Evolutionary conservation across 2,888 invertebrate species (phyloP), one percentile per base, ranked within the genome.

Genomic region (Rhingia rostrata): DNA sequence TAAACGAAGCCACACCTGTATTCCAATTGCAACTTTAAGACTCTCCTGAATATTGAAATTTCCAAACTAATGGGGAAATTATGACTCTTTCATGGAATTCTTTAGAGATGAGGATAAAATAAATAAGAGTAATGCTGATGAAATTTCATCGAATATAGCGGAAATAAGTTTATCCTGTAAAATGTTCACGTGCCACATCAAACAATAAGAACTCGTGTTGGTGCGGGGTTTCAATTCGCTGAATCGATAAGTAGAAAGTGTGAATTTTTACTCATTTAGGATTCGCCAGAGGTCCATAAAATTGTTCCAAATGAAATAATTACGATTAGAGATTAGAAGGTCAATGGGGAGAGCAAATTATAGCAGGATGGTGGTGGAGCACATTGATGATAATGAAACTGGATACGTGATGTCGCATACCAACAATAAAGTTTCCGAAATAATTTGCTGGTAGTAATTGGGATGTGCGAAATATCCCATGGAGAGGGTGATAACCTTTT

Each of bases 231-330:
- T 61, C 5, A 49, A 22, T 43, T 30, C 6, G 10, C 4, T 9
- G 6, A 37, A 32, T 49, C n/a, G 3, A 4, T 41, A 10, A 45
- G 7, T 30, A 58, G 61, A 43, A 41, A 60, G 7, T 47, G 12
- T 47, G 37, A 73, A 56, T 74, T 74, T 61, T n/a, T 51, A 64
- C 69, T 74, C 43, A 63, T 33, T 56, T 56, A 6, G 41, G 43
- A 64, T 58, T 79, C 51, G 6, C 12, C 7, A 14, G 53, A 49
- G 60, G 12, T 72, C 49, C 72, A 82, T 49, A 61, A 61, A 67
- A 72, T 72, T 54, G 43, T 72, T 37, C 45, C 58, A 51, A 61
- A 66, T 72, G 43, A 77, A 72, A 72, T 72, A 72, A 82, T 82
- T 61, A 72, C 45, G 60, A 77, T 66, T 67, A n/a, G 51, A 66